These are phyloP conservation scores for Campodea augens DNA, from an alignment of 1,140 invertebrate genomes.

Conservation along the genomic window DNA sequence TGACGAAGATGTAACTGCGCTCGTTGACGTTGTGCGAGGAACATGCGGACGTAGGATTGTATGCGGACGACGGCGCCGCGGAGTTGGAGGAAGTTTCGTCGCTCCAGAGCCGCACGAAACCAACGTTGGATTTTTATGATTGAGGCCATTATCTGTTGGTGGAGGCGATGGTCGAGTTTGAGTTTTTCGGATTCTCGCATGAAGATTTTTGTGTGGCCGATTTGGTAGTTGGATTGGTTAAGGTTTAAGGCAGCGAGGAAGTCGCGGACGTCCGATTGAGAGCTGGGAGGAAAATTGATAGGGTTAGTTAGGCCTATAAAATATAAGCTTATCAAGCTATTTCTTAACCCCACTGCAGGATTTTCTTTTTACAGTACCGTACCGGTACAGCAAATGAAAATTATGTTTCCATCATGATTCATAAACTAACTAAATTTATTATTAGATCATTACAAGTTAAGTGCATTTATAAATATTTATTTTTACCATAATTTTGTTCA, in stretches of 20 bases:
- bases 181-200: slow-evolving; percentile 86
- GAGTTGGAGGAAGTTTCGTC: slow-evolving; percentile 52
- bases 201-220: slow-evolving; percentile 79
- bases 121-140: slow-evolving; percentile 83
- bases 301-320: not conserved
- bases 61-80: slow-evolving; percentile 43
- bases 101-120: slow-evolving; percentile 63
- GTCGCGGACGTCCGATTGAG: slow-evolving; percentile 53
- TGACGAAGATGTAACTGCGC: slow-evolving; percentile 24
- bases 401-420: too few relatives aligned
- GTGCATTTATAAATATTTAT: too few relatives aligned
- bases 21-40: slow-evolving; percentile 24
- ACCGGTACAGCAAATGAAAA: too few relatives aligned
- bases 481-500: too few relatives aligned
- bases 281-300: slow-evolving; percentile 26
- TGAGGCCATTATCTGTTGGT: slow-evolving; percentile 80
- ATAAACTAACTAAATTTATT: too few relatives aligned
- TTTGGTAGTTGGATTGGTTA: slow-evolving; percentile 76
- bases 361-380: not conserved
- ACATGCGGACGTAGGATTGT: slow-evolving; percentile 43
- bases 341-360: not conserved
- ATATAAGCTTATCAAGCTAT: not conserved
- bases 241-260: slow-evolving; percentile 62
- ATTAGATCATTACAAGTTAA: too few relatives aligned
- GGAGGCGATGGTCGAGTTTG: slow-evolving; percentile 71